phyloP scores from a whole-genome alignment of 2,113 vertebrate genomes.

The Prinia subflava region DNA sequence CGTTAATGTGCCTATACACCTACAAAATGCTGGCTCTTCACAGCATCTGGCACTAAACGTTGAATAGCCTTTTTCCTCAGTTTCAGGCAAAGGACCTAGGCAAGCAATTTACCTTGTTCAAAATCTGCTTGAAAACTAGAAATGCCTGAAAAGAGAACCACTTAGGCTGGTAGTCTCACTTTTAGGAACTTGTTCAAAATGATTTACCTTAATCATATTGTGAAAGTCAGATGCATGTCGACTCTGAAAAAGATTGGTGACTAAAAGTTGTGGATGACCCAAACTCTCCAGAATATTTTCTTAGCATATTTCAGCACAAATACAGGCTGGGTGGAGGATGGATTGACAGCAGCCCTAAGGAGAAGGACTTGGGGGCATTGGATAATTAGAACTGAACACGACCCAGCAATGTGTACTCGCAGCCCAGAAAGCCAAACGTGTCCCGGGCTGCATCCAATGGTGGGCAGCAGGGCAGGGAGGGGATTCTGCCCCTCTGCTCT shows the following conservation, averaged over 20 bases:
- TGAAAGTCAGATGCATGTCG: not conserved
- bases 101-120: not conserved
- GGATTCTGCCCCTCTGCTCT: not conserved
- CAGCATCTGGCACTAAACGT: not conserved
- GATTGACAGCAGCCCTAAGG: not conserved
- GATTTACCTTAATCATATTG: not conserved
- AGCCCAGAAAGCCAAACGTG: accelerated
- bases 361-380: not conserved
- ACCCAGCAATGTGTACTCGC: not conserved
- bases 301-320: not conserved
- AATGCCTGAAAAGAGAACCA: not conserved
- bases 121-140: not conserved
- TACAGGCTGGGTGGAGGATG: not conserved
- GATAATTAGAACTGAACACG: not conserved
- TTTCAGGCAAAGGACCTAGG: not conserved
- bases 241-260: not conserved
- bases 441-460: not conserved
- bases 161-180: not conserved
- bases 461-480: not conserved
- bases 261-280: not conserved
- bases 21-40: not conserved
- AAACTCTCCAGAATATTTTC: not conserved
- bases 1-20: not conserved
- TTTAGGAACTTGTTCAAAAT: not conserved
- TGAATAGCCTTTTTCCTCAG: not conserved